phyloP scores from a whole-genome alignment of 2,797 vertebrate genomes.

The Phoebastria nigripes region DNA sequence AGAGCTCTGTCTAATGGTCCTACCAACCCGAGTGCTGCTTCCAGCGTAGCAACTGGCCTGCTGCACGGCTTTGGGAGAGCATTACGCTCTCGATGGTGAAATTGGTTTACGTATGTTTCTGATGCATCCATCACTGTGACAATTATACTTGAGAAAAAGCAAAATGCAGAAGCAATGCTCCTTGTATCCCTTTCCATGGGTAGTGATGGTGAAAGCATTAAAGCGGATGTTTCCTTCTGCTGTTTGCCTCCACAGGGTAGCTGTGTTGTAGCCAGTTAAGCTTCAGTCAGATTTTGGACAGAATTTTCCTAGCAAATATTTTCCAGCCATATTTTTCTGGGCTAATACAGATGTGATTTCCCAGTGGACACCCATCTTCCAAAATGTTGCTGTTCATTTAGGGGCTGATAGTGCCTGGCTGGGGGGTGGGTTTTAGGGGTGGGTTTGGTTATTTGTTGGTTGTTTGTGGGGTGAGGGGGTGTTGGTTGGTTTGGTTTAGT shows the following conservation, averaged over 20 bases:
- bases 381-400: constrained; percentile 29
- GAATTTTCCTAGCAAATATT: constrained; percentile 21
- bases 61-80: neutral
- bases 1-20: constrained; percentile 40
- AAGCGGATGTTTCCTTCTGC: neutral
- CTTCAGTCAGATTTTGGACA: constrained; percentile 4
- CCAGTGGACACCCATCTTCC: neutral
- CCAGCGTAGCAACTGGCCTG: neutral
- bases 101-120: constrained; percentile 31
- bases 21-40: neutral
- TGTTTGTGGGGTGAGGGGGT: neutral
- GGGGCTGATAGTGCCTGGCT: neutral
- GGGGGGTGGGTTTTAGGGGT: neutral
- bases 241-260: neutral
- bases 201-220: neutral
- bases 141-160: neutral
- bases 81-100: neutral
- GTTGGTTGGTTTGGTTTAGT: neutral
- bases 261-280: neutral
- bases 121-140: constrained; percentile 35
- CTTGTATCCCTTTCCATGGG: neutral
- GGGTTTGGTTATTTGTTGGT: neutral
- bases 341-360: constrained; percentile 49
- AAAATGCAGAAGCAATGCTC: neutral
- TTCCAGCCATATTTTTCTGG: constrained; percentile 10